Evolutionary conservation across 2,797 vertebrate species (phyloP), one percentile per base, ranked within the genome.

Genomic region (Hemibagrus guttatus): DNA sequence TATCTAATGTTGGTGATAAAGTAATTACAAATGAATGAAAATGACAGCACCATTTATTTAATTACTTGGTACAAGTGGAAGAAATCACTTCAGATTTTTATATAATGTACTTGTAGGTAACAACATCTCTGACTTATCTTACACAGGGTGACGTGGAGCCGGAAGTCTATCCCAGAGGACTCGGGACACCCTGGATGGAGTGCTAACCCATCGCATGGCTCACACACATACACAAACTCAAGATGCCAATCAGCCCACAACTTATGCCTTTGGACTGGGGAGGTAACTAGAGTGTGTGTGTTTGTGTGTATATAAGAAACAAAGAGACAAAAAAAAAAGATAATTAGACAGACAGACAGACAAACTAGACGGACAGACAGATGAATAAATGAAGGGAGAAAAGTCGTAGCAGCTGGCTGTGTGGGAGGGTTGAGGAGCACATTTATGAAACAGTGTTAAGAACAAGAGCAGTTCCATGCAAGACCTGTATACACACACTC

Each of bases 381-480:
- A 49, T 19, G 56, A 31, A 81, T 42, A 31, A 66, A 68, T 23
- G 49, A 56, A 69, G 35, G n/a, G n/a, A 64, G 58, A 75, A 72
- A 52, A 76, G 35, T 63, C 11, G 23, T 61, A 64, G 75, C 88
- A 89, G 84, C 84, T 89, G 86, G 86, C 56, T 81, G 81, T 74
- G 86, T 86, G 81, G 84, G 86, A 86, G 79, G 75, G 39, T 49
- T 61, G 64, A 84, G 72, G 82, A 81, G 46, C 46, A 39, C 86
- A 85, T 87, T 84, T 81, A 58, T 6, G 39, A 87, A 87, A 87
- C 76, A 81, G 83, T 78, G 86, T 84, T 63, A 87, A 66, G 56
- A 74, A 81, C 85, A 80, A 58, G 82, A 79, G 64, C 82, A 84
- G 64, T 71, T 84, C 54, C 59, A 56, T 26, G 64, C 72, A 58